Conservation (phyloP, 2,113 vertebrate species). For the Martes martes region DNA sequence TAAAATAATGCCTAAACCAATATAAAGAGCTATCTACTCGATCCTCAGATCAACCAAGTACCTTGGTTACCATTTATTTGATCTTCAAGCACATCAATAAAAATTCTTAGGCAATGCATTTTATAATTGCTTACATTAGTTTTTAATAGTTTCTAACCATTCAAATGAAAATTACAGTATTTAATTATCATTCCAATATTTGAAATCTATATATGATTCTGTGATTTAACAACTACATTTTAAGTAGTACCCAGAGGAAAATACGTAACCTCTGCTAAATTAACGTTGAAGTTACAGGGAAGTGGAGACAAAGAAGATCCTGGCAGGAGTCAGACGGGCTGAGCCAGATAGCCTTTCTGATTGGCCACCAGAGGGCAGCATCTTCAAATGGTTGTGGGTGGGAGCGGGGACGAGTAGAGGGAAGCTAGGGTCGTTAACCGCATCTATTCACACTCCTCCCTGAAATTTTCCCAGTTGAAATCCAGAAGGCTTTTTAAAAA, state of each 20-base stretch:
- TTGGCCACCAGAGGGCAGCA: conserved; percentile 62
- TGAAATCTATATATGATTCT: neutral
- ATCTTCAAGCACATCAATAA: conserved; percentile 17
- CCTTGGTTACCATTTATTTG: neutral
- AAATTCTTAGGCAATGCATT: neutral
- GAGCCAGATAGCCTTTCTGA: fast-evolving
- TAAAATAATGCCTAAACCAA: neutral
- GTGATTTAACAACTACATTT: neutral
- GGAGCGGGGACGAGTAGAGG: neutral
- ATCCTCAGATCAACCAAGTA: neutral
- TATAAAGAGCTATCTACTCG: neutral
- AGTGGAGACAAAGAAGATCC: conserved; percentile 24
- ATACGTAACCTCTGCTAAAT: neutral
- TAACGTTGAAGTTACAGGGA: neutral
- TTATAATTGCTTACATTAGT: neutral
- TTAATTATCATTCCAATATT: neutral
- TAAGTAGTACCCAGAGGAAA: neutral
- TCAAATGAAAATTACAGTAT: neutral
- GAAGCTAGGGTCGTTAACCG: neutral
- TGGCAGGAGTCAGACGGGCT: fast-evolving
- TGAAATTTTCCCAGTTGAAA: neutral
- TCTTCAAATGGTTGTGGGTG: neutral
- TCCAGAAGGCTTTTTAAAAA: neutral
- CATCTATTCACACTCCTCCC: neutral
- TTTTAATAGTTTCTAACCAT: neutral